Base-by-base conservation (phyloP, 2,888 invertebrate genomes). In the Cynaeus angustus region DNA sequence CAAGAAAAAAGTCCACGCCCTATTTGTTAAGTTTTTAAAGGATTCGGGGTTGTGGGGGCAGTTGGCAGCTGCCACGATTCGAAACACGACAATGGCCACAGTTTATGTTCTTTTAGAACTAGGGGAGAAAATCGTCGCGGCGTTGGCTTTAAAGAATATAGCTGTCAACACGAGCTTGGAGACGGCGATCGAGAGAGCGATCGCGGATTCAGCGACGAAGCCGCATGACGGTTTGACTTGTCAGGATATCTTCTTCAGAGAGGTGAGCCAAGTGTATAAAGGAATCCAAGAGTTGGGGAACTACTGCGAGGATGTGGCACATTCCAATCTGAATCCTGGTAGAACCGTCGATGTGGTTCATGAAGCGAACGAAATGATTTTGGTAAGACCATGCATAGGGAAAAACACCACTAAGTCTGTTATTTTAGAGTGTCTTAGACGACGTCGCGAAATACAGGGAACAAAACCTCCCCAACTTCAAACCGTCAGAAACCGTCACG, bases 121-220 rank as follows among this genome's bases (percentile, higher is more conserved):
- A 78, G 91, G 92, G 4, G 97, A 96, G 84, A 94, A 94, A 84
- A 88, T 96, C 68, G 88, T 92, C 9, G 92, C 92, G 0, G 93
- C 94, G 0, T 86, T 90, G 12, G 88, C 92, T 0, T 86, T 97
- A 74, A 89, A 92, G 74, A 87, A 88, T 56, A 85, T 91, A 64
- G 93, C 90, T 66, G 81, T 85, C 52, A 87, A 88, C 87, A 88
- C 83, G 78, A 84, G 77, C 72, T 88, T 69, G 83, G 91, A 72
- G 88, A 90, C 86, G 62, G 89, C 89, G 9, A 88, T 92, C 7
- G 87, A 88, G 71, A 82, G 84, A 30, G 87, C 88, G 0, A 84
- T 91, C 1, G 79, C 82, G 6, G 80, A 85, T 14, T 83, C 85
- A 78, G 83, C 86, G 69, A 82, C 87, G 75, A 79, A 83, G 77